These are phyloP conservation scores for Festucalex cinctus DNA, from an alignment of 2,113 vertebrate genomes.

Conservation along the genomic window DNA sequence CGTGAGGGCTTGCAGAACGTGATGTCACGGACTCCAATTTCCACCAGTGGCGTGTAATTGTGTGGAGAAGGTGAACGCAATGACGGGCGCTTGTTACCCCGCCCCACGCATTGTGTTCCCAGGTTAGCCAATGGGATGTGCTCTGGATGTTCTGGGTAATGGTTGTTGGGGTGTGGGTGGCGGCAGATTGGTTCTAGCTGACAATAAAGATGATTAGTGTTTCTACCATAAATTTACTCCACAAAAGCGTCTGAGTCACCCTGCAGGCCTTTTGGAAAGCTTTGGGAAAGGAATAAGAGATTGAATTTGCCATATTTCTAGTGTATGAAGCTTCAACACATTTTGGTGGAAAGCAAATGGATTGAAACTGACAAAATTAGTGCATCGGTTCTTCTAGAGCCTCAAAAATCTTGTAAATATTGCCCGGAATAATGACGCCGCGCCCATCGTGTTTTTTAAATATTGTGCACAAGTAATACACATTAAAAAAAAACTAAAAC, in stretches of 20 bases:
- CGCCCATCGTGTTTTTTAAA: no score
- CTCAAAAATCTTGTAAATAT: no score
- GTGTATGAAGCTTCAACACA: no score
- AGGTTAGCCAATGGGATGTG: conserved; percentile 36
- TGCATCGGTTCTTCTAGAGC: no score
- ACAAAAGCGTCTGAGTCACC: not conserved
- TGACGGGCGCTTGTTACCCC: conserved; percentile 36
- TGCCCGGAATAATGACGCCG: no score
- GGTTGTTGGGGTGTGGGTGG: conserved; percentile 3
- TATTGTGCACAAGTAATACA: no score
- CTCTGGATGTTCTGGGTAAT: conserved; percentile 15
- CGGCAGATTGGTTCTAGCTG: conserved; percentile 45
- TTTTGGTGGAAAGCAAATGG: no score
- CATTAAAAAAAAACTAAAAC: no score
- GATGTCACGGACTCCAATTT: conserved; percentile 39
- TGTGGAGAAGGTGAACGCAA: conserved; percentile 56
- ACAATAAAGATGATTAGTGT: conserved; percentile 44
- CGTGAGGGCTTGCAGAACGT: not conserved
- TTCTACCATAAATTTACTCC: conserved; percentile 13
- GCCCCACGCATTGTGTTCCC: conserved; percentile 19
- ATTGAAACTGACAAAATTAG: no score
- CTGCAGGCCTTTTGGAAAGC: not conserved
- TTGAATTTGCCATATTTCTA: not conserved
- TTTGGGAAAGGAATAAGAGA: not conserved
- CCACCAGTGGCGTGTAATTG: conserved; percentile 43